Percentiles rank a stretch among this genome's conserved stretches.
Evolutionary conservation across 2,113 vertebrate species (phyloP).

Genomic region (Solea solea): DNA sequence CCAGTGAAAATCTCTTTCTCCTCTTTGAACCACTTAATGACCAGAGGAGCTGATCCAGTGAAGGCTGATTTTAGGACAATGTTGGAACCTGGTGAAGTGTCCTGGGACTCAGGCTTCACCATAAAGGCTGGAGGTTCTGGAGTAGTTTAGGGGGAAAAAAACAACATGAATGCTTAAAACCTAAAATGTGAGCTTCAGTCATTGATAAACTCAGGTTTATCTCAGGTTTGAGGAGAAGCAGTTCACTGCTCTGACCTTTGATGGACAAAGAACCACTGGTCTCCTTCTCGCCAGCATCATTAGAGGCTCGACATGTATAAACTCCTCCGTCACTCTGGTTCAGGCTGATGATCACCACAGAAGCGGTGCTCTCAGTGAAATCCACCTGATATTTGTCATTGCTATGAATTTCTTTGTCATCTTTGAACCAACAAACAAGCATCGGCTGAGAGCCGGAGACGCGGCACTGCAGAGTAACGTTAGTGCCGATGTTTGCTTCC

Average conservation of each 20-base stretch:
- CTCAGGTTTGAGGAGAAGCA: not conserved
- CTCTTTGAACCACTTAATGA: conserved; percentile 91
- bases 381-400: conserved; percentile 83
- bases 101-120: conserved; percentile 84
- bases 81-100: conserved; percentile 85
- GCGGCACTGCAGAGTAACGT: conserved; percentile 88
- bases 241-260: conserved; percentile 86
- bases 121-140: conserved; percentile 91
- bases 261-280: conserved; percentile 87
- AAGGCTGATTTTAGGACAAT: conserved; percentile 87
- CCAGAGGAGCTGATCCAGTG: conserved; percentile 88
- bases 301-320: conserved; percentile 90
- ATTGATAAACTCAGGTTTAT: not conserved
- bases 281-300: conserved; percentile 89
- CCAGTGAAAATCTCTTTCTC: conserved; percentile 89
- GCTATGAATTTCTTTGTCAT: conserved; percentile 83
- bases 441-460: conserved; percentile 93
- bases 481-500: conserved; percentile 80
- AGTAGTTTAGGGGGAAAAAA: conserved; percentile 77
- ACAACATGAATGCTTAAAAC: conserved; percentile 45
- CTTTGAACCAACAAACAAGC: conserved; percentile 91
- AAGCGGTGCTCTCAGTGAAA: conserved; percentile 87
- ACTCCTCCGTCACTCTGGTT: conserved; percentile 86
- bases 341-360: conserved; percentile 84
- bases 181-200: not conserved